These are phyloP conservation scores for Lacanobia oleracea DNA, from an alignment of 2,888 invertebrate species.

Conservation along the genomic window DNA sequence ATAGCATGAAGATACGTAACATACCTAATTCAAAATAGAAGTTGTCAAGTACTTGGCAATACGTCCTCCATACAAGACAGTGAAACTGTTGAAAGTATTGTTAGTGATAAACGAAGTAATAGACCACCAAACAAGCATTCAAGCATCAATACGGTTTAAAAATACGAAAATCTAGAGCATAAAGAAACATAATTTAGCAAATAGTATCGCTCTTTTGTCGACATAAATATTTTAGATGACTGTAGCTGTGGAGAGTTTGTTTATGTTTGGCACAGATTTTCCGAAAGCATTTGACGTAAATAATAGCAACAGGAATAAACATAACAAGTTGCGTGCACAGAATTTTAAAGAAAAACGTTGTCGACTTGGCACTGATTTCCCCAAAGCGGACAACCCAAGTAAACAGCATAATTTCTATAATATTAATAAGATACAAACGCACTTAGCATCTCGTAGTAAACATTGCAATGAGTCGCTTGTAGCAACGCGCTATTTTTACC, in stretches of 20 bases:
- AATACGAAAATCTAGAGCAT: not conserved
- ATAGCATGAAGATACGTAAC: constrained; percentile 36
- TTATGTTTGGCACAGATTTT: not conserved
- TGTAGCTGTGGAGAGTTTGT: not conserved
- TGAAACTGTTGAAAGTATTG: not conserved
- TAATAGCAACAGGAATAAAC: not conserved
- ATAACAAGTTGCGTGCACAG: not conserved
- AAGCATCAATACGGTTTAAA: not conserved
- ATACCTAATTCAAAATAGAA: constrained; percentile 47
- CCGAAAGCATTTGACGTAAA: not conserved
- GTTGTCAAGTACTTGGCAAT: constrained; percentile 29
- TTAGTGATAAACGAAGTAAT: not conserved
- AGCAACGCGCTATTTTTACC: constrained; percentile 59
- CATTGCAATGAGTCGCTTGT: constrained; percentile 31
- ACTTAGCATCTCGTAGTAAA: constrained; percentile 29
- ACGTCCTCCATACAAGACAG: constrained; percentile 15
- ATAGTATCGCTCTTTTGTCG: not conserved
- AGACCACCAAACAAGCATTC: not conserved
- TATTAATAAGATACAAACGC: constrained; percentile 13
- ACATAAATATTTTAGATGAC: not conserved
- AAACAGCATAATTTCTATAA: constrained; percentile 6
- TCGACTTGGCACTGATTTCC: constrained; percentile 12
- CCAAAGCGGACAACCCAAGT: constrained; percentile 1
- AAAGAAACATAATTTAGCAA: not conserved
- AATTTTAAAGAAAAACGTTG: not conserved